Base-by-base conservation (phyloP, 2,888 invertebrate genomes). In the Agrotis clavis region DNA sequence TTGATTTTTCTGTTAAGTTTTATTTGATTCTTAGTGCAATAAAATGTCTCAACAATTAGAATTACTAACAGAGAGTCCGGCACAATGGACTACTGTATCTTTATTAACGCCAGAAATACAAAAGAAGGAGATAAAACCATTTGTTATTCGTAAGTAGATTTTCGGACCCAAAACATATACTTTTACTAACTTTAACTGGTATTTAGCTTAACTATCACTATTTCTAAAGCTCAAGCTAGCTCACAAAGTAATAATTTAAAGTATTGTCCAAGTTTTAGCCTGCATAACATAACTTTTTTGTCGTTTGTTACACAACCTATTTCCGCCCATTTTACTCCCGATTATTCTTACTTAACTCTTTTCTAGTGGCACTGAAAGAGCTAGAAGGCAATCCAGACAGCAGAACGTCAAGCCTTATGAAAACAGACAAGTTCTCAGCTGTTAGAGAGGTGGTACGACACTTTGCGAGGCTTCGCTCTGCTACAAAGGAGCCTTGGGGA, bases 101-200 rank as follows among this genome's bases (percentile, higher is more conserved):
- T 90, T 89, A 62, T 87, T 96, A 11, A 92, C 95, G 5, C 94
- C 95, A 25, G 94, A 95, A 84, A 94, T 96, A 84, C 94, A 94
- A 75, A 94, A 90, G 76, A 96, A 96, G 70, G 96, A 96, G 80
- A 95, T 96, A 48, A 96, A 95, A 88, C 96, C 96, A 0, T 96
- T 94, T 86, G 94, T 95, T 79, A 89, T 93, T 76, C 74, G 96
- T 96, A 88, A 91, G 95, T 93, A 73, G 0, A 21, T 5, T 77
- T 53, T 53, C 2, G 7, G 0, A 35, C 54, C 0, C 0, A 54
- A 50, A n/a, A 11, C 11, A 35, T 4, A 1, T 9, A 21, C 2
- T 56, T 65, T 65, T 45, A 14, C 13, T 48, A 30, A 45, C 1
- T 51, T 21, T 19, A 21, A 35, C 14, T 25, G 6, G 14, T 18